Percentiles rank a stretch among this genome's conserved stretches.
Evolutionary conservation across 2,888 invertebrate genomes (phyloP).

Genomic region (Acrobasis suavella): DNA sequence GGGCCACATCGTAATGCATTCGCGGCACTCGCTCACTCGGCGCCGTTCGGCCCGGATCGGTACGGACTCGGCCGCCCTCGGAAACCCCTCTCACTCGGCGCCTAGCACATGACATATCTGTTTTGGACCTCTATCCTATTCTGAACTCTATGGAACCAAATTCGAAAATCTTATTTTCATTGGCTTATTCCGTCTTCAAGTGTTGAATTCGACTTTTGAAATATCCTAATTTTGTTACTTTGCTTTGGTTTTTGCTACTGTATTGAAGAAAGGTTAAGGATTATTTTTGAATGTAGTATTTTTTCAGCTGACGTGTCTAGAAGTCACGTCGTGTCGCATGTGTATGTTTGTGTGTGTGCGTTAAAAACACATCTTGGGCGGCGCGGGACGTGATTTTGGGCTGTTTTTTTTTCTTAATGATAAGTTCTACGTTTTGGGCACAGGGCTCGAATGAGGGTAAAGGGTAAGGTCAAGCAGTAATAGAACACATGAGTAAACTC

Average conservation of each 20-base stretch:
- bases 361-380: constrained; percentile 73
- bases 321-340: constrained; percentile 56
- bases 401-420: constrained; percentile 55
- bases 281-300: constrained; percentile 40
- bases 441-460: constrained; percentile 2
- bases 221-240: constrained; percentile 71
- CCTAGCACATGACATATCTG: constrained; percentile 71
- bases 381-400: constrained; percentile 57
- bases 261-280: constrained; percentile 40
- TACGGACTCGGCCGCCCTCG: constrained; percentile 73
- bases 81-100: constrained; percentile 75
- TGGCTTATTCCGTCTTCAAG: constrained; percentile 49
- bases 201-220: constrained; percentile 72
- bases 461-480: constrained; percentile 10
- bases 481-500: too few relatives aligned
- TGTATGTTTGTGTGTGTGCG: constrained; percentile 52
- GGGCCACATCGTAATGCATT: constrained; percentile 75
- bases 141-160: constrained; percentile 34
- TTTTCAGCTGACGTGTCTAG: constrained; percentile 78
- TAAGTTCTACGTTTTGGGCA: constrained; percentile 34
- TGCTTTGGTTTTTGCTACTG: constrained; percentile 42
- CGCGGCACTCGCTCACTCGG: constrained; percentile 75
- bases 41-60: constrained; percentile 79
- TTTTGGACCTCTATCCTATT: constrained; percentile 41
- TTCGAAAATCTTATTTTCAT: constrained; percentile 39